phyloP scores from a whole-genome alignment of 2,113 vertebrate genomes.

The Scomber scombrus region DNA sequence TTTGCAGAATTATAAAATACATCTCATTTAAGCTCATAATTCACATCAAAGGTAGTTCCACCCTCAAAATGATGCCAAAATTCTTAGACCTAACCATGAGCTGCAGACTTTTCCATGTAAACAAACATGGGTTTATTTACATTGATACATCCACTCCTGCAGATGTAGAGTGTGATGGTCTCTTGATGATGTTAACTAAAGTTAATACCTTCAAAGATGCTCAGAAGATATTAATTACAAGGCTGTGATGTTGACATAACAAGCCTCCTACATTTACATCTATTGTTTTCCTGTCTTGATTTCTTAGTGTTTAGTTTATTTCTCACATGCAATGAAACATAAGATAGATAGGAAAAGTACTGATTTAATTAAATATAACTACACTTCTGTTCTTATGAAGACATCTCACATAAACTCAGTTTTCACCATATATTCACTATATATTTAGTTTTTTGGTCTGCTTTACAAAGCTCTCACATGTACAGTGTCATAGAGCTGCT shows the following conservation, averaged over 20 bases:
- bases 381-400: background rate
- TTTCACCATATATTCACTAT: too few species aligned
- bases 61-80: constrained; percentile 6
- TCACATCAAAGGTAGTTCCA: constrained; percentile 44
- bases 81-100: constrained; percentile 31
- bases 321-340: background rate
- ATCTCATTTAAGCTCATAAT: constrained; percentile 37
- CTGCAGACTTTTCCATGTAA: background rate
- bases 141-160: background rate
- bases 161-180: background rate
- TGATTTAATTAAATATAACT: background rate
- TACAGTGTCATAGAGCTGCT: too few species aligned
- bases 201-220: constrained; percentile 22
- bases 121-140: constrained; percentile 15
- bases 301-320: background rate
- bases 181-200: constrained; percentile 1
- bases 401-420: background rate
- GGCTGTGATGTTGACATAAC: constrained; percentile 22
- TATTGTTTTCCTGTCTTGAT: background rate
- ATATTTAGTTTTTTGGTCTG: too few species aligned
- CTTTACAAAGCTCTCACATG: too few species aligned
- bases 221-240: constrained; percentile 15
- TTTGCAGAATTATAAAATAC: constrained; percentile 33
- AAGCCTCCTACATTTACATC: background rate
- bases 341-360: background rate